These are phyloP conservation scores for Ditula angustiorana DNA, from an alignment of 2,888 invertebrate genomes.

Conservation along the genomic window DNA sequence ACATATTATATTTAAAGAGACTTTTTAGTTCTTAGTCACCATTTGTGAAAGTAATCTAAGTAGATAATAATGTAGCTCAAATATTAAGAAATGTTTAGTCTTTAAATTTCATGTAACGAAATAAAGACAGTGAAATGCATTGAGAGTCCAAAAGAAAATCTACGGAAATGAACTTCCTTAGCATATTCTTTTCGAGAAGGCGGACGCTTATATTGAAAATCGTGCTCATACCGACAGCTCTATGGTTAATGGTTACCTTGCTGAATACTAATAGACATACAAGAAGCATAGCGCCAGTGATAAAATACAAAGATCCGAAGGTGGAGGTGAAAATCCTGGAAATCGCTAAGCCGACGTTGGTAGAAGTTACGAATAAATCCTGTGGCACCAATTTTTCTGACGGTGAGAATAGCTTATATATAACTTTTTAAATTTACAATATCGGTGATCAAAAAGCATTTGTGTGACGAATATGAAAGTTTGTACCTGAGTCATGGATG, in stretches of 20 bases:
- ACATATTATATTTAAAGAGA: constrained; percentile 76
- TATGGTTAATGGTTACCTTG: constrained; percentile 95
- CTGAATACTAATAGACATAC: constrained; percentile 89
- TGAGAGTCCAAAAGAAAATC: constrained; percentile 30
- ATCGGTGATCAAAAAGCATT: constrained; percentile 6
- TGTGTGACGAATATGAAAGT: background rate
- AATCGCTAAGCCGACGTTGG: constrained; percentile 70
- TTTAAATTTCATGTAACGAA: constrained; percentile 49
- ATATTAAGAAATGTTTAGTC: constrained; percentile 56
- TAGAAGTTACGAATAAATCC: constrained; percentile 74
- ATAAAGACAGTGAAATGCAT: constrained; percentile 38
- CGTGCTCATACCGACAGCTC: constrained; percentile 90
- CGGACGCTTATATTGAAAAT: constrained; percentile 94
- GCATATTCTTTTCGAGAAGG: constrained; percentile 85
- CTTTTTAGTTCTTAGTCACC: constrained; percentile 79
- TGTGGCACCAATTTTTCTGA: constrained; percentile 77
- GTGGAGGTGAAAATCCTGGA: constrained; percentile 76
- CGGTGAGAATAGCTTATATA: no score
- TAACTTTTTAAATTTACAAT: no score
- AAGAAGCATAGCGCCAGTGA: constrained; percentile 80
- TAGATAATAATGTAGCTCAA: constrained; percentile 80
- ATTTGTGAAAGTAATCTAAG: constrained; percentile 74
- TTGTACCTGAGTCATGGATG: no score
- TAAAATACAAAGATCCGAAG: constrained; percentile 74
- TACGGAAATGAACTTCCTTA: constrained; percentile 71